Base-by-base conservation (phyloP, 2,888 invertebrate species). In the Cyclophora albipunctata region DNA sequence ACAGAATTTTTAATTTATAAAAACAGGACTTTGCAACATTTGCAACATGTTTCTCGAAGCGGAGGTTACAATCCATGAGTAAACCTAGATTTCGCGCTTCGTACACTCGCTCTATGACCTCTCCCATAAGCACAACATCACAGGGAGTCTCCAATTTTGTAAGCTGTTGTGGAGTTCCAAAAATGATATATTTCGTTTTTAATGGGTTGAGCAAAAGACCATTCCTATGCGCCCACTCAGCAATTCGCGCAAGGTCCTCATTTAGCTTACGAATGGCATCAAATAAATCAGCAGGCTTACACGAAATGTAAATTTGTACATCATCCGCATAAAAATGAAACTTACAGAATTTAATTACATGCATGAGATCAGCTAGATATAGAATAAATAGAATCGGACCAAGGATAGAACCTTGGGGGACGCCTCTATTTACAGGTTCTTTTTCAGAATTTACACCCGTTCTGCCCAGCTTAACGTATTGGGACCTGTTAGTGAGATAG, bases 261-360 rank as follows among this genome's bases (percentile, higher is more conserved):
- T 55, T 55, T 0, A 57, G 34, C 7, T 42, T 50, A 4, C n/a
- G 5, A 5, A 56, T 45, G 0, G 56, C 50, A 7, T 3, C 3
- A 3, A 37, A 34, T 2, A 41, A 6, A 4, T 56, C 50, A 5
- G 40, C 3, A 1, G 45, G 48, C 7, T 42, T 51, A 42, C 43
- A 50, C 3, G 59, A 53, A 0, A 49, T 47, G 7, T 54, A 54
- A 3, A 55, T 3, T 40, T 56, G 55, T 3, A 51, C 42, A 7
- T 59, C 55, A 35, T 59, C 55, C 3, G 55, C 57, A 42, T 57
- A 55, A 2, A 59, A 45, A 34, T 55, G 52, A 41, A 43, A 56
- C 34, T 49, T 51, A 42, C 56, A 51, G 5, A 53, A 6, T 5
- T 41, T 40, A 2, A 57, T 53, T 6, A 34, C 6, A 0, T 34